A percentile compares a stretch with the other conserved stretches of the same genome.
Evolutionary conservation across 1,140 invertebrate species (phyloP).

Genomic region (Aphelinus certus): DNA sequence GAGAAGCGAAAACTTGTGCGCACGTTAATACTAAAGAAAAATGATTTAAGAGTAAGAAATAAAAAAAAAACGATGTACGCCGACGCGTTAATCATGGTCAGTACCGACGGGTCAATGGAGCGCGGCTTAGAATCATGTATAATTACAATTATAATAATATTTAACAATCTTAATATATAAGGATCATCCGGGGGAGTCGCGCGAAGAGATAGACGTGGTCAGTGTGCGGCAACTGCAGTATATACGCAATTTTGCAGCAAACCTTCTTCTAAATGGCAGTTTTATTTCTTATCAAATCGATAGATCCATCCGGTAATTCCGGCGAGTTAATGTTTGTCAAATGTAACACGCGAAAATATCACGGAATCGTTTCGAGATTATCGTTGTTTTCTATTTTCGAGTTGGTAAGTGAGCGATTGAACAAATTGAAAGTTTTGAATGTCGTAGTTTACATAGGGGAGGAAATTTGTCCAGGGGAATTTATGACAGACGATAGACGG

Average conservation of each 20-base stretch:
- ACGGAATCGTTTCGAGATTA: background rate
- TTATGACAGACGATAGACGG: no score
- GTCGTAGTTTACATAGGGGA: no score
- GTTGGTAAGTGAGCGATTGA: conserved; percentile 10
- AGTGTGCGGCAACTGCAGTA: background rate
- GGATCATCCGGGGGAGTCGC: conserved; percentile 7
- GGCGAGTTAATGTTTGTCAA: no score
- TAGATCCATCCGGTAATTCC: no score
- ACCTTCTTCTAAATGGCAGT: no score
- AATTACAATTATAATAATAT: conserved; percentile 31
- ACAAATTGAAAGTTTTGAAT: background rate
- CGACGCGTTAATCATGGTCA: conserved; percentile 25
- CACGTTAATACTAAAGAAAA: conserved; percentile 35
- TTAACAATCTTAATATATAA: conserved; percentile 28
- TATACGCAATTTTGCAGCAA: no score
- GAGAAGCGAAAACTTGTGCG: conserved; percentile 41
- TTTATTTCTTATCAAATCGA: no score
- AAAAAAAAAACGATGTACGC: conserved; percentile 21
- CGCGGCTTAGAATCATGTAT: conserved; percentile 22
- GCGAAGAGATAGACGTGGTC: conserved; percentile 6
- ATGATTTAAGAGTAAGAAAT: conserved; percentile 8
- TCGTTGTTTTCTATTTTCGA: background rate
- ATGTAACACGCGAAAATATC: no score
- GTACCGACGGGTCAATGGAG: conserved; percentile 4
- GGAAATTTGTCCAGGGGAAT: no score